Conservation (phyloP, 2,797 vertebrate species). For the Microchirus variegatus region DNA sequence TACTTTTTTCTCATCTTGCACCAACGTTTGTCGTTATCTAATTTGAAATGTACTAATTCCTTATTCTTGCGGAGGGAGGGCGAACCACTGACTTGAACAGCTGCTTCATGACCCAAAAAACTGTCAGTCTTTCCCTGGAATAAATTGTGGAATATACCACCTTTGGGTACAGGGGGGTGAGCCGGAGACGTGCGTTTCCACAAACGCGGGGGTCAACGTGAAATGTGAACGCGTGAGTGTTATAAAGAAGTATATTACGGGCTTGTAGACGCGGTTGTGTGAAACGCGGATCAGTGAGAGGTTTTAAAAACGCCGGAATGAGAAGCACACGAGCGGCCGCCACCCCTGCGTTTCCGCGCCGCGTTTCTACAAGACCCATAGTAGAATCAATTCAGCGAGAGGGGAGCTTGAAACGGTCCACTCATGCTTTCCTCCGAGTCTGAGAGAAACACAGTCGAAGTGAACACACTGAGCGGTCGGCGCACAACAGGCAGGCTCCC, state of each 20-base stretch:
- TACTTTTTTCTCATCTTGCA: constrained; percentile 65
- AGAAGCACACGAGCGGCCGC: not conserved
- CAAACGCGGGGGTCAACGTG: not conserved
- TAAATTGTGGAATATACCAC: constrained; percentile 90
- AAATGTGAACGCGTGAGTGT: rapidly evolving
- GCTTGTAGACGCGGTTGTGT: rapidly evolving
- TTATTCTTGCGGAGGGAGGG: constrained; percentile 85
- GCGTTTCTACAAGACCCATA: constrained; percentile 83
- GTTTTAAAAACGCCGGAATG: rapidly evolving
- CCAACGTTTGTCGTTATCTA: constrained; percentile 86
- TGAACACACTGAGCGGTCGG: constrained; percentile 72
- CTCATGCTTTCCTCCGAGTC: constrained; percentile 78
- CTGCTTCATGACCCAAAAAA: constrained; percentile 94
- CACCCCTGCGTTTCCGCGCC: constrained; percentile 57
- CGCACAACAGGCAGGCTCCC: constrained; percentile 65
- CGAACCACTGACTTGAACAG: constrained; percentile 85
- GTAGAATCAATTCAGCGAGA: constrained; percentile 89
- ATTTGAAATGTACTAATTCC: constrained; percentile 90
- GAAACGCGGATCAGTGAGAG: rapidly evolving
- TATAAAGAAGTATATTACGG: rapidly evolving
- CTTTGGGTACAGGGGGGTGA: constrained; percentile 63
- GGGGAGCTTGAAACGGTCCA: constrained; percentile 87
- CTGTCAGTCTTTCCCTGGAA: constrained; percentile 94
- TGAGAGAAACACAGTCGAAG: constrained; percentile 81
- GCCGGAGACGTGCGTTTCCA: constrained; percentile 23